phyloP scores from a whole-genome alignment of 2,888 invertebrate species.

The Nysson spinosus region DNA sequence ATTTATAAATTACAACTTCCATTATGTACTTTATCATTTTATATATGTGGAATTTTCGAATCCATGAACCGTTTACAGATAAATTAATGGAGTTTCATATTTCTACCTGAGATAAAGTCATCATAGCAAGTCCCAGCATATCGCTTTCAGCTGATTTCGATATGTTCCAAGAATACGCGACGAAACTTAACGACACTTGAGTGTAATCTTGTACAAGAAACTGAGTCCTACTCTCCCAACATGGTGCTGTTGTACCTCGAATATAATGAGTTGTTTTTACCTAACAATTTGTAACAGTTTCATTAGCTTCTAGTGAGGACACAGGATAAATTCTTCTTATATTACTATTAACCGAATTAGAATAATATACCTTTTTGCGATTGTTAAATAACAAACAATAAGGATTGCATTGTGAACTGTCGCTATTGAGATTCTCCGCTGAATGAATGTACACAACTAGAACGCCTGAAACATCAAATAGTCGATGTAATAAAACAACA shows the following conservation, averaged over 20 bases:
- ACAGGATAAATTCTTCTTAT: too few species aligned
- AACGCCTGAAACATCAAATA: slow-evolving; percentile 75
- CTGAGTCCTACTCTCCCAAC: slow-evolving; percentile 79
- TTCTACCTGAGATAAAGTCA: slow-evolving; percentile 76
- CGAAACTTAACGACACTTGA: slow-evolving; percentile 78
- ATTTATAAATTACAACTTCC: neutral
- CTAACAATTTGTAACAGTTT: too few species aligned
- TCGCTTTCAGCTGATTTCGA: slow-evolving; percentile 78
- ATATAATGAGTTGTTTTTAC: slow-evolving; percentile 79
- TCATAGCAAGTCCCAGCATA: slow-evolving; percentile 78
- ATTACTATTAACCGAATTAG: too few species aligned
- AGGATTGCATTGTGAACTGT: slow-evolving; percentile 78
- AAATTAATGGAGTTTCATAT: too few species aligned
- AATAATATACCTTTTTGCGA: slow-evolving; percentile 77
- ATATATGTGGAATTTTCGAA: too few species aligned
- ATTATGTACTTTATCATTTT: too few species aligned
- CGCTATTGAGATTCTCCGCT: slow-evolving; percentile 77
- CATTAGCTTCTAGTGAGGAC: too few species aligned
- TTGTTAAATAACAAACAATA: slow-evolving; percentile 80
- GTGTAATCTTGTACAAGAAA: slow-evolving; percentile 79
- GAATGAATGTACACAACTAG: slow-evolving; percentile 79
- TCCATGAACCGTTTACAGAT: too few species aligned
- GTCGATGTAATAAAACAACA: neutral
- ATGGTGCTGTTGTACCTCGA: slow-evolving; percentile 76
- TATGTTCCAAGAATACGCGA: slow-evolving; percentile 79